Base-by-base conservation (phyloP, 2,797 vertebrate genomes). In the Anguilla pacifica region DNA sequence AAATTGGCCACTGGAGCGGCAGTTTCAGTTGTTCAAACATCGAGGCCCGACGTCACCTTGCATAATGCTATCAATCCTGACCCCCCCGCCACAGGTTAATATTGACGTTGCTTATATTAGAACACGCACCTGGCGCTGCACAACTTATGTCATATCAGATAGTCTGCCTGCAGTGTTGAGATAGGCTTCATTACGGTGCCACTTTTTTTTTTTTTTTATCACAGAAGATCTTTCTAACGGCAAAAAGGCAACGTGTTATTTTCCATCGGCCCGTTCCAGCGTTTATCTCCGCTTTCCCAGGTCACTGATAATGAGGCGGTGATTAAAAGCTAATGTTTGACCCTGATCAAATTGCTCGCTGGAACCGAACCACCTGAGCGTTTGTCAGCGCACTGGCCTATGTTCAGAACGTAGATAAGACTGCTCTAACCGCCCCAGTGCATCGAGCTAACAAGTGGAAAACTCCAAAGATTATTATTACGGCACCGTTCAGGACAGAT, bases 291-390 rank as follows among this genome's bases (percentile, higher is more conserved):
- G 17, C n/a, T 25, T 39, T 64, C 59, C 39, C 25, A 46, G 35
- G 28, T 31, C 51, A 17, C 49, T 10, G 85, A 77, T 86, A 77
- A 57, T 17, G 15, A 51, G 59, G 59, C 6, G n/a, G 49, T 35
- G 51, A 85, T 83, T n/a, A 55, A 28, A 31, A 85, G 87, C 31
- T 85, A 88, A 85, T 88, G 82, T 88, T 88, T 77, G 51, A 88
- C 87, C 15, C 9, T 70, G 92, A 89, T 84, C 83, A 46, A 84
- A 77, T 81, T 17, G 15, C 77, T 7, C 6, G 17, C 7, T 43
- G 39, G 46, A 81, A 81, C 77, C 9, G 2, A 81, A 46, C 17
- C 17, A 81, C 35, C 72, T 39, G 35, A 15, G 15, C 31, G 13
- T 74, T 74, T 74, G 28, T 35, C 17, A 39, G 35, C 13, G 39